These are phyloP conservation scores for Tanypteryx hageni DNA, from an alignment of 2,888 invertebrate genomes.

Conservation along the genomic window DNA sequence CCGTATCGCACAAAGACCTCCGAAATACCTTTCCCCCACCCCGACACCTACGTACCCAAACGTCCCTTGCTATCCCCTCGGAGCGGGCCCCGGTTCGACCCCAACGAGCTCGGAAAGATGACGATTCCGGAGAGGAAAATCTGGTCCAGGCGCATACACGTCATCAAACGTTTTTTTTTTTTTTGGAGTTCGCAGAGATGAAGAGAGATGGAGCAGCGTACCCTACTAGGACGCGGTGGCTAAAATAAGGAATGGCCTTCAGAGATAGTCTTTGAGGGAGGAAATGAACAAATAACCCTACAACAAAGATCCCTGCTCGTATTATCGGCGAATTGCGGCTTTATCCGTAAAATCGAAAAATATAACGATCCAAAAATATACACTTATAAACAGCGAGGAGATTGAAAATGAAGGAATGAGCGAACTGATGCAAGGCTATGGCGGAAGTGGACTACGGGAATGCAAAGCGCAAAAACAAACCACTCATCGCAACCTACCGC, in stretches of 20 bases:
- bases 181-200: constrained; percentile 52
- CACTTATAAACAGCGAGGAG: neutral
- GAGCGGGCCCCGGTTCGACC: constrained; percentile 36
- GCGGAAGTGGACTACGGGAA: neutral
- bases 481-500: neutral
- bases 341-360: neutral
- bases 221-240: constrained; percentile 48
- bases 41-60: neutral
- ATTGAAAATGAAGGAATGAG: neutral
- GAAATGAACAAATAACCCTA: neutral
- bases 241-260: constrained; percentile 53
- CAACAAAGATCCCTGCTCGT: neutral
- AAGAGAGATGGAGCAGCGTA: constrained; percentile 60
- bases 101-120: neutral
- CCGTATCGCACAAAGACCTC: neutral
- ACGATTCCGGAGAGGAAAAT: constrained; percentile 5
- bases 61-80: neutral
- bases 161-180: constrained; percentile 59
- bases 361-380: neutral
- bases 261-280: neutral
- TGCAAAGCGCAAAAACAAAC: neutral
- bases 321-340: neutral
- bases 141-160: constrained; percentile 57
- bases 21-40: neutral
- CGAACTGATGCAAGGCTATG: neutral